phyloP scores from a whole-genome alignment of 2,113 vertebrate species.

The Progne subis region DNA sequence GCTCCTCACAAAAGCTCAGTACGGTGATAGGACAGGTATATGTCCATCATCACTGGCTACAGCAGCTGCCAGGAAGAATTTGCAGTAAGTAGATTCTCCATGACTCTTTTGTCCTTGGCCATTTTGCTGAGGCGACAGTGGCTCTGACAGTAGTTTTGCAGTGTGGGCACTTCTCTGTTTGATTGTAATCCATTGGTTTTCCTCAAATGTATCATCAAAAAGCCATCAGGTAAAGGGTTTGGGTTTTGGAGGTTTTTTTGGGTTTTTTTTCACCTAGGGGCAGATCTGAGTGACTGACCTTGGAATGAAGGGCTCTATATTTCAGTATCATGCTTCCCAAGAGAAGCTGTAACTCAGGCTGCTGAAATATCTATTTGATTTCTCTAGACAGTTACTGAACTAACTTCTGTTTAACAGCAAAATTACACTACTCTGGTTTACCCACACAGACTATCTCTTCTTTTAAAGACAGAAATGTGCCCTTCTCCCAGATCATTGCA shows the following conservation, averaged over 20 bases:
- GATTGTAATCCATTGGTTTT: not conserved
- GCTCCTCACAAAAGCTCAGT: not conserved
- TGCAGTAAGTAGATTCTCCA: not conserved
- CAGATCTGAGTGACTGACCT: not conserved
- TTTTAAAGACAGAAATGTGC: not conserved
- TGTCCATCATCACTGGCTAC: not conserved
- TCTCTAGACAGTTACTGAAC: not conserved
- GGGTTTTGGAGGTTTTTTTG: not conserved
- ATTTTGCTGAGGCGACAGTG: not conserved
- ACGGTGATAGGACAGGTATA: not conserved
- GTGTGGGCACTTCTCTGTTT: not conserved
- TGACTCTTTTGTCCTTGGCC: not conserved
- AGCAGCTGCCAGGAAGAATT: not conserved
- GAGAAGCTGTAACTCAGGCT: not conserved
- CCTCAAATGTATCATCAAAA: not conserved
- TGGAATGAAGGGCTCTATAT: not conserved
- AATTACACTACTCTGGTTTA: not conserved
- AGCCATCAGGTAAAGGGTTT: not conserved
- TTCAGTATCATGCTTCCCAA: not conserved
- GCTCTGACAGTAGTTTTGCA: not conserved
- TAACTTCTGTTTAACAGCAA: not conserved
- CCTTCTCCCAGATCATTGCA: not conserved
- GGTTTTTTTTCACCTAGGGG: not conserved
- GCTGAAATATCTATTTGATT: not conserved
- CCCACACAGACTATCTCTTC: not conserved